phyloP scores from a whole-genome alignment of 1,140 invertebrate species.

The Babylonia areolata region DNA sequence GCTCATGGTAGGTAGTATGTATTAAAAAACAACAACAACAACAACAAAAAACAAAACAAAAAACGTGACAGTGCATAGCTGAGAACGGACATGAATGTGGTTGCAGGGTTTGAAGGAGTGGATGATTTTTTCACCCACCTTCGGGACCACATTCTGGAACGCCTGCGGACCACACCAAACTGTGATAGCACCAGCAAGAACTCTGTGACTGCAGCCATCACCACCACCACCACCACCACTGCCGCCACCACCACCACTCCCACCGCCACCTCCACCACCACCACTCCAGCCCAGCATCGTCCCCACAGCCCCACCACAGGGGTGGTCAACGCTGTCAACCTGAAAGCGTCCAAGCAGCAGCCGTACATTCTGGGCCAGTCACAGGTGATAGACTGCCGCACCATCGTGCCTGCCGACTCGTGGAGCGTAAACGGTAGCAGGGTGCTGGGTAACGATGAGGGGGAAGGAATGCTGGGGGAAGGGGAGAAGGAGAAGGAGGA shows the following conservation, averaged over 20 bases:
- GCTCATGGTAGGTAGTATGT: too few species aligned
- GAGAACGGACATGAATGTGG: too few species aligned
- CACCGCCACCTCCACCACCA: slow-evolving; percentile 8
- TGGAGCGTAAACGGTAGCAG: not conserved
- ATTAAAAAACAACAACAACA: too few species aligned
- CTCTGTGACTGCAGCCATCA: too few species aligned
- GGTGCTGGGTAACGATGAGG: too few species aligned
- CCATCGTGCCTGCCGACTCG: not conserved
- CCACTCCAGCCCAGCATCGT: too few species aligned
- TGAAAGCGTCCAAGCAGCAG: slow-evolving; percentile 26
- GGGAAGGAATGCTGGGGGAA: not conserved
- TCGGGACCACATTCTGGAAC: slow-evolving; percentile 54
- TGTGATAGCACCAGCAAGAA: slow-evolving; percentile 34
- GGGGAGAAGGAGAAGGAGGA: not conserved
- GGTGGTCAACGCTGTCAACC: slow-evolving; percentile 32
- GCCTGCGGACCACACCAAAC: slow-evolving; percentile 39
- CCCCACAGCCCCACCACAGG: not conserved
- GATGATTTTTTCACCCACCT: slow-evolving; percentile 83
- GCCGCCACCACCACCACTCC: too few species aligned
- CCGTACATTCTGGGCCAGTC: slow-evolving; percentile 31
- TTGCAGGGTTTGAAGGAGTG: slow-evolving; percentile 86
- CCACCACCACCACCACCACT: not conserved
- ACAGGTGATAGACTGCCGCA: not conserved
- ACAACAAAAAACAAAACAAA: too few species aligned
- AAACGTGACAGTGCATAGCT: too few species aligned